phyloP scores from a whole-genome alignment of 2,113 vertebrate genomes.

The Antennarius striatus region DNA sequence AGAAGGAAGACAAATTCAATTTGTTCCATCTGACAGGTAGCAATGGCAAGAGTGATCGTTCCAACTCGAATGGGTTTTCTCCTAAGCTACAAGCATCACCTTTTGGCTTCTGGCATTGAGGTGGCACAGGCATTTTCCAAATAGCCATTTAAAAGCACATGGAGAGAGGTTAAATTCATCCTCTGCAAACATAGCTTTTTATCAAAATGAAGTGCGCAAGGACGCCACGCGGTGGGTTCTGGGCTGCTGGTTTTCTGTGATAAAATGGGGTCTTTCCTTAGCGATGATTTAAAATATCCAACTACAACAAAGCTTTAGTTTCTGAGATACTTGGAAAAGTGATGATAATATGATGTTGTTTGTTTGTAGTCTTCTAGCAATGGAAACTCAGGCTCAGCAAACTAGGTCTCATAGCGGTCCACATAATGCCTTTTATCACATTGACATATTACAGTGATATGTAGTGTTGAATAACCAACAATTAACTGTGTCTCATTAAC shows the following conservation, averaged over 20 bases:
- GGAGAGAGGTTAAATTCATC: constrained; percentile 59
- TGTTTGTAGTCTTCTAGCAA: background rate
- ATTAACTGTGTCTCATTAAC: too few species aligned
- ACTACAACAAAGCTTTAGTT: constrained; percentile 31
- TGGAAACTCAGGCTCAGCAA: background rate
- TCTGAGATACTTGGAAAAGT: constrained; percentile 10
- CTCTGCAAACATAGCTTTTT: constrained; percentile 55
- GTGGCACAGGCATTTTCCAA: constrained; percentile 67
- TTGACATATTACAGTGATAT: too few species aligned
- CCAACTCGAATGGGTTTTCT: constrained; percentile 64
- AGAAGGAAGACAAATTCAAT: constrained; percentile 82
- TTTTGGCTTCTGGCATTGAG: constrained; percentile 71
- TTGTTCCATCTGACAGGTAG: constrained; percentile 80
- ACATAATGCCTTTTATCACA: too few species aligned
- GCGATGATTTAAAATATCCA: constrained; percentile 23
- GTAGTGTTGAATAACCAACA: too few species aligned
- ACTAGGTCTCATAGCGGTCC: too few species aligned
- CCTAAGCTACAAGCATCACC: constrained; percentile 63
- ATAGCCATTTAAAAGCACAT: constrained; percentile 61
- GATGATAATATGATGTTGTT: constrained; percentile 4
- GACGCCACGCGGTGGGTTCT: constrained; percentile 31
- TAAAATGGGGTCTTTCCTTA: constrained; percentile 21
- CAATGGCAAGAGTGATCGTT: constrained; percentile 68
- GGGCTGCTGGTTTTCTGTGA: constrained; percentile 31
- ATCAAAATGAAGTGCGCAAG: constrained; percentile 59